phyloP scores from a whole-genome alignment of 2,113 vertebrate genomes.

The Herpetotheres cachinnans region DNA sequence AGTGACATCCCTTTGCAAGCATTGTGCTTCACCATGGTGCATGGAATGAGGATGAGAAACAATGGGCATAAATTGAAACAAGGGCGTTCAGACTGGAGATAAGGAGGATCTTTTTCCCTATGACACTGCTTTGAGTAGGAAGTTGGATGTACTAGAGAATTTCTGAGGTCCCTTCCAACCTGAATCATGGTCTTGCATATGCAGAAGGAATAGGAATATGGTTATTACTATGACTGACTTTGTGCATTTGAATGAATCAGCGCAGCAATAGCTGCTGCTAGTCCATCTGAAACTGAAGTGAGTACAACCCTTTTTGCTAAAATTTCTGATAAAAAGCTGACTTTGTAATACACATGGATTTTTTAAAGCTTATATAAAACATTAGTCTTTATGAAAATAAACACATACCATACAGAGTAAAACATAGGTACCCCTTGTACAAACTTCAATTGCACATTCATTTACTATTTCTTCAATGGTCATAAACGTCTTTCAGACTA shows the following conservation, averaged over 20 bases:
- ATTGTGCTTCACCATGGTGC: not conserved
- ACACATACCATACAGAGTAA: not conserved
- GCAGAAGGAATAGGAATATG: not conserved
- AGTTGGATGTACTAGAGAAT: not conserved
- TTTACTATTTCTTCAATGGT: not conserved
- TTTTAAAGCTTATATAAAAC: not conserved
- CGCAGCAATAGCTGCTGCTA: not conserved
- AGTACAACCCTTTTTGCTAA: not conserved
- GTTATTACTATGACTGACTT: not conserved
- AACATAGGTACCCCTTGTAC: accelerated
- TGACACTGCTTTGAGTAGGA: not conserved
- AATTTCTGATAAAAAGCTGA: not conserved
- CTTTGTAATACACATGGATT: accelerated
- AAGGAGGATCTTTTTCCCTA: not conserved
- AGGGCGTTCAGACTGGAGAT: not conserved
- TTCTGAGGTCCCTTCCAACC: not conserved
- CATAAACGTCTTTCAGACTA: not conserved
- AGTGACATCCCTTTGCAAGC: not conserved
- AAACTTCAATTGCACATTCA: not conserved
- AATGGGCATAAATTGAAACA: not conserved
- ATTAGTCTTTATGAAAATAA: not conserved
- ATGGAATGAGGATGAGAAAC: not conserved
- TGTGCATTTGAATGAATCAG: not conserved
- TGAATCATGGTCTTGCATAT: not conserved
- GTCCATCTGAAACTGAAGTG: not conserved